Evolutionary conservation across 2,888 invertebrate species (phyloP).

Genomic region (Lochmaea capreae): DNA sequence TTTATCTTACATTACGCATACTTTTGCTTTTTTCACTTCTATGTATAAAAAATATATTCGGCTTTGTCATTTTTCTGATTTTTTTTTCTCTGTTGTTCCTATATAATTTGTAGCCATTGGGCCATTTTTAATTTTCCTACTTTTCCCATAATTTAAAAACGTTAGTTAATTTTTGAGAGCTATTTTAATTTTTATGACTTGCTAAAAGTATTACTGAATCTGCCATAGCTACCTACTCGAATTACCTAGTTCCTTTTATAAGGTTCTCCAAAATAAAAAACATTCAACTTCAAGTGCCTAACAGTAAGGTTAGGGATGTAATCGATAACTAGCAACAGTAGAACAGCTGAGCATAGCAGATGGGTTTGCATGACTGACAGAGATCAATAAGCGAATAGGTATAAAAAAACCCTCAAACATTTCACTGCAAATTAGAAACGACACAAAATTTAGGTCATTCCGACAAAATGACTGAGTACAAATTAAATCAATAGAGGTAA

Average conservation of each 20-base stretch:
- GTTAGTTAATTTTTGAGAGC: too few relatives aligned
- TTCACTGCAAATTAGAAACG: background rate
- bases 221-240: too few relatives aligned
- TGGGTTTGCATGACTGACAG: conserved; percentile 45
- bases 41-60: too few relatives aligned
- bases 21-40: too few relatives aligned
- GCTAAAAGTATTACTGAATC: background rate
- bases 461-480: background rate
- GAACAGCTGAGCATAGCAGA: conserved; percentile 57
- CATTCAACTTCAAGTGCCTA: background rate
- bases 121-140: too few relatives aligned
- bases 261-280: background rate
- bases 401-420: conserved; percentile 12
- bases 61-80: too few relatives aligned
- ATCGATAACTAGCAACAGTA: conserved; percentile 53
- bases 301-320: conserved; percentile 40
- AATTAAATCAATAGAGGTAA: conserved; percentile 14
- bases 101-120: too few relatives aligned
- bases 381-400: conserved; percentile 52
- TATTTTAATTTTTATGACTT: too few relatives aligned
- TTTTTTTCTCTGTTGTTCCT: too few relatives aligned
- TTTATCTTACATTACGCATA: too few relatives aligned
- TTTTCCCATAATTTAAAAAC: too few relatives aligned
- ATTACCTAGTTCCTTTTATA: too few relatives aligned
- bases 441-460: conserved; percentile 2